Evolutionary conservation across 1,140 invertebrate genomes (phyloP).

Genomic region (Trypoxylus dichotomus): DNA sequence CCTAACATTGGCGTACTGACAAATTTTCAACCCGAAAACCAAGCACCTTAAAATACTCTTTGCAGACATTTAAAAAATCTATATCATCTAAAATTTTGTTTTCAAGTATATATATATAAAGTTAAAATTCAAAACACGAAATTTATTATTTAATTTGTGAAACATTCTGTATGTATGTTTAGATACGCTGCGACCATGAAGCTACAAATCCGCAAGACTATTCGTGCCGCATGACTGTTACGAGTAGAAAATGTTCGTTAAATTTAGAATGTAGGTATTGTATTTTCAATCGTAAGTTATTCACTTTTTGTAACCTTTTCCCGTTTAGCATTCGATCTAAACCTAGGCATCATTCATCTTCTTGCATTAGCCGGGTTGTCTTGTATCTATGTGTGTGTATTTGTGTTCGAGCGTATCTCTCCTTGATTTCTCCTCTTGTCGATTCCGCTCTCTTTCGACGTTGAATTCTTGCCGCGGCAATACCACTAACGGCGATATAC

Average conservation of each 20-base stretch:
- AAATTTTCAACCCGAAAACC: too few relatives aligned
- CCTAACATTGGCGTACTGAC: too few relatives aligned
- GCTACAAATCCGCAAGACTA: background rate
- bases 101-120: too few relatives aligned
- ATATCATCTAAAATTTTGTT: too few relatives aligned
- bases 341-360: background rate
- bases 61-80: too few relatives aligned
- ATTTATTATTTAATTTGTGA: too few relatives aligned
- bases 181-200: too few relatives aligned
- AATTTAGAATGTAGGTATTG: slow-evolving; percentile 3
- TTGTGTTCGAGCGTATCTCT: background rate
- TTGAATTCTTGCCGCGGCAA: background rate
- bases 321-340: background rate
- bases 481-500: background rate
- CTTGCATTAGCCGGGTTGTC: background rate
- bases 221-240: slow-evolving; percentile 1
- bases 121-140: too few relatives aligned
- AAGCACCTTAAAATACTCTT: too few relatives aligned
- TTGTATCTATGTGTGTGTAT: background rate
- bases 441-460: background rate
- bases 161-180: too few relatives aligned
- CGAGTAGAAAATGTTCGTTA: background rate
- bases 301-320: background rate
- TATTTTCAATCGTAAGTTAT: background rate
- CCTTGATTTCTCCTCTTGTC: background rate